Evolutionary conservation across 2,888 invertebrate species (phyloP), one percentile per base, ranked within the genome.

Genomic region (Tetheella fluctuosa): DNA sequence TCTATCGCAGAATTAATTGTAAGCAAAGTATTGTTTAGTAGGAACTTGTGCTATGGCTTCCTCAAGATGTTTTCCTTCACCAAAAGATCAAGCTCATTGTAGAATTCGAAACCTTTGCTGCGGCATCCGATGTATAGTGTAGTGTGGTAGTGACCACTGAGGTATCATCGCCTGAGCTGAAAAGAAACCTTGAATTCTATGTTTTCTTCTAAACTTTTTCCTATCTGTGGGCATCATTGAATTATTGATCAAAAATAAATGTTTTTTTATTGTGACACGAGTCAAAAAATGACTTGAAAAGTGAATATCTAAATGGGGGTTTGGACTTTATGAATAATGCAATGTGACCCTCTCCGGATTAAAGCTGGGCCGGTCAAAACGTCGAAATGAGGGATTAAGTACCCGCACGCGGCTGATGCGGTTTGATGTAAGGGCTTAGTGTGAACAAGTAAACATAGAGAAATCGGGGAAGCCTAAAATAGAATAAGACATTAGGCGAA

Each of bases 311-410:
- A 72, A 78, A 76, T 67, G 71, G 70, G 34, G 42, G 39, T 52
- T 10, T 17, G 67, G 59, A 68, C 65, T 70, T 60, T 66, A 79
- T 81, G 75, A 76, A 71, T 80, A 72, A 79, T 79, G 67, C 58
- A 67, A 56, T 42, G 63, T 55, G 15, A 48, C 20, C 48, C 48
- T 48, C 20, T 17, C 60, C 60, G 67, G 71, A 71, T 72, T 72
- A 74, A 48, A 61, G 60, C 53, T 7, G 61, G 65, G 65, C 34
- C 63, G 65, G 69, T 62, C 68, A 63, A 64, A 67, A 69, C 63
- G 63, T 61, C 60, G 64, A 65, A 69, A 75, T 74, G 73, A 66
- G 68, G 69, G 67, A 71, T 75, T 74, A 74, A 61, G 58, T 60
- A 48, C 48, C 57, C 62, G 63, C 60, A 63, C 58, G 58, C 56